Evolutionary conservation across 2,888 invertebrate genomes (phyloP), one percentile per base, ranked within the genome.

Genomic region (Cantharis flavilabris): DNA sequence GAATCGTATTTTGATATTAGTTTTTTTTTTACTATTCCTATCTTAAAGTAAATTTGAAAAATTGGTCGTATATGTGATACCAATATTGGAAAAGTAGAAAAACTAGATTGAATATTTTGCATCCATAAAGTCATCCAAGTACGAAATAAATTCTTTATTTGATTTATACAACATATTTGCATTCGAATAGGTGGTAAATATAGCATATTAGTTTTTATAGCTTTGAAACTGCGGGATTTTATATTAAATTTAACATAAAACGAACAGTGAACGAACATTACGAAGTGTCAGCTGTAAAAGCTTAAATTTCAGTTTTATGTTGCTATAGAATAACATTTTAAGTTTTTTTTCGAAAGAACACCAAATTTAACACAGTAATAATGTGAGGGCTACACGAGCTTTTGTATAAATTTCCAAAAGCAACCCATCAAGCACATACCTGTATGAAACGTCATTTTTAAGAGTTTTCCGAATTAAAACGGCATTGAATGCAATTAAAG

Each of bases 171-270:
- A 74, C 70, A 67, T 74, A 79, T 76, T 76, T 79, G 76, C 76
- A 76, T 79, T 64, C 69, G 70, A 79, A 79, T 79, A 72, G 76
- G 73, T 79, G 72, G 76, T 76, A 79, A 79, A 79, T 79, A 76
- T 74, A 67, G 70, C 74, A 67, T 74, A 74, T 76, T 79, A 74
- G 72, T 74, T 78, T 79, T 76, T 79, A 76, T 76, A 62, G 69
- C 73, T 71, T 71, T 62, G 64, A 70, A 72, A 70, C 71, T 79
- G 70, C 71, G 64, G 69, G 62, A 74, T 69, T 79, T 71, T 74
- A 65, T 76, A 76, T 76, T 76, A 76, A 79, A 79, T 79, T 76
- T 71, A 71, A 33, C 62, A 72, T 78, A 75, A 78, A 78, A 63
- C 62, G 75, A 73, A 70, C 71, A 71, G 70, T 71, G 63, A 69